Evolutionary conservation across 2,113 vertebrate species (phyloP), one percentile per base, ranked within the genome.

Genomic region (Galemys pyrenaicus): DNA sequence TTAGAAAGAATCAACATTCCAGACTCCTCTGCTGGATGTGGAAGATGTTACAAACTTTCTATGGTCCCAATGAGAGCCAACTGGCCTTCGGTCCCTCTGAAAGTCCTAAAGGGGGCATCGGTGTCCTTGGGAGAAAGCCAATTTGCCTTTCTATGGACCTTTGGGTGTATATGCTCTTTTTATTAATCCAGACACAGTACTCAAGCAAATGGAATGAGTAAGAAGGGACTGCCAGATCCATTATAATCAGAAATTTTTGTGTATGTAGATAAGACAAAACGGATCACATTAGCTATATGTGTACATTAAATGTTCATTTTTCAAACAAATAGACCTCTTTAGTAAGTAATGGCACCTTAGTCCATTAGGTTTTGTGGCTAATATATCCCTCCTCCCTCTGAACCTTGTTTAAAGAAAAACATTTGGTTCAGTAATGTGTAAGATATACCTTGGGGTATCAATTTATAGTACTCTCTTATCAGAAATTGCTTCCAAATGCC

Each of bases 381-480:
- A 96, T 94, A 89, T 19, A 44, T 71, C 85, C 67, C 70, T 91
- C 77, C 81, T 95, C 64, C 90, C 89, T 92, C 35, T 75, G 92
- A 96, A 89, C 90, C 94, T 96, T 97, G 51, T 94, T 94, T 96
- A 96, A 97, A 92, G 81, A 51, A 97, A 96, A 97, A 97, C 81
- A 96, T 96, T 97, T 96, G 81, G 84, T 70, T 96, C 49, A 83
- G 19, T 96, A 92, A 97, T 96, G 62, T 89, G 62, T 11, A 71
- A 44, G 77, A 64, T 82, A 62, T 87, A 96, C 83, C 92, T 96
- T 90, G n/a, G 89, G 93, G 94, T 96, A 62, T 39, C 77, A 92
- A 95, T 96, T 97, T 97, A 93, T 44, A 58, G 49, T 22, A 22
- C 84, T 90, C 80, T 96, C 78, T 95, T 92, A 95, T 91, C 92